Conservation (phyloP, 2,113 vertebrate species). For the Brachyistius frenatus region DNA sequence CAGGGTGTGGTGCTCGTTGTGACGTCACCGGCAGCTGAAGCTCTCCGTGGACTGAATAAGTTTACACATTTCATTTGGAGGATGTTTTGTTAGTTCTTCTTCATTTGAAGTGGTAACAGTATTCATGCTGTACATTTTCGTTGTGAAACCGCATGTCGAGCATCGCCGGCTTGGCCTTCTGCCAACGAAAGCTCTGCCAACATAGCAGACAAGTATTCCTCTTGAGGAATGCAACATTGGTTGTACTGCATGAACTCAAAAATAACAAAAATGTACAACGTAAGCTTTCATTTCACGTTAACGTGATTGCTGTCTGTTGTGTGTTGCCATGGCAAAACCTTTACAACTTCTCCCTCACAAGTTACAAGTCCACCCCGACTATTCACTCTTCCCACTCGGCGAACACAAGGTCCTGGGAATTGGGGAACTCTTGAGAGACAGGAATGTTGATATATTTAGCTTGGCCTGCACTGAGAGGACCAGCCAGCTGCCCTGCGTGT, state of each 20-base stretch:
- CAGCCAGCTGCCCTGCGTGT: conserved; percentile 54
- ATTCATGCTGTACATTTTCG: not conserved
- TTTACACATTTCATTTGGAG: conserved; percentile 5
- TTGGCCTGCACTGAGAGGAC: conserved; percentile 46
- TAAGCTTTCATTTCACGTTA: not conserved
- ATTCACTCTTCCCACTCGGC: conserved; percentile 20
- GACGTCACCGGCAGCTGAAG: not conserved
- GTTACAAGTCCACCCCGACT: conserved; percentile 8
- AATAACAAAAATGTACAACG: not conserved
- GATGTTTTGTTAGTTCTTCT: no score
- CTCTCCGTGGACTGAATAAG: not conserved
- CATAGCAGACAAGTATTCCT: not conserved
- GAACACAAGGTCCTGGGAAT: conserved; percentile 80
- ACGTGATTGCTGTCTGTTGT: conserved; percentile 4
- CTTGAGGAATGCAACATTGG: not conserved
- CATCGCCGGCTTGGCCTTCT: conserved; percentile 3
- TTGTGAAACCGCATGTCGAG: conserved; percentile 8
- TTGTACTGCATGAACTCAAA: not conserved
- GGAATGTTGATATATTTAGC: conserved; percentile 78
- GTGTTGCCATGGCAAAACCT: conserved; percentile 19
- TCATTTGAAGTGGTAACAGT: not conserved
- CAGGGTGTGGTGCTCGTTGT: not conserved
- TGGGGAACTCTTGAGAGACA: conserved; percentile 60
- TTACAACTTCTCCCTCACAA: conserved; percentile 19
- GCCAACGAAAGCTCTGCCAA: not conserved